Conservation (phyloP, 2,113 vertebrate genomes). For the Cyprinus carpio region DNA sequence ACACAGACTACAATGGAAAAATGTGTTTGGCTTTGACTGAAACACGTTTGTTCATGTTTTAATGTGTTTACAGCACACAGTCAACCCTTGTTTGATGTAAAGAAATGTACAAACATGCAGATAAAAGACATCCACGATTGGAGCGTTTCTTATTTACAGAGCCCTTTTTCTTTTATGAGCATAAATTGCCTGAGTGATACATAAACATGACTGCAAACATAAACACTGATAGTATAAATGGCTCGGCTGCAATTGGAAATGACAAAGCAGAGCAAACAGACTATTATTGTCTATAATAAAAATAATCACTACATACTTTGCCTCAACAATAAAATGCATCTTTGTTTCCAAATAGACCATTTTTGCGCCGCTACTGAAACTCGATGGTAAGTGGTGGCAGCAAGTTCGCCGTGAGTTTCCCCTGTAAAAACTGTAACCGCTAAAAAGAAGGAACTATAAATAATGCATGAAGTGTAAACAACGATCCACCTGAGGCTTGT, state of each 20-base stretch:
- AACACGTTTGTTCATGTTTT: constrained; percentile 38
- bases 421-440: not conserved
- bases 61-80: constrained; percentile 31
- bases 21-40: not conserved
- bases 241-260: constrained; percentile 13
- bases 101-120: not conserved
- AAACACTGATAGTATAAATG: constrained; percentile 38
- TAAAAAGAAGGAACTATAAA: constrained; percentile 22
- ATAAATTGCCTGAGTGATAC: constrained; percentile 1
- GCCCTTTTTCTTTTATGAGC: constrained; percentile 24
- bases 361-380: not conserved
- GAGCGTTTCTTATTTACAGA: constrained; percentile 24
- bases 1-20: not conserved
- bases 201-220: not conserved
- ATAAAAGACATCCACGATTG: not conserved
- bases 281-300: constrained; percentile 28
- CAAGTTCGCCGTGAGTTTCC: not conserved
- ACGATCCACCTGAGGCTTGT: constrained; percentile 20
- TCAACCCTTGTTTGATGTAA: constrained; percentile 13
- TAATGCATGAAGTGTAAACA: constrained; percentile 40
- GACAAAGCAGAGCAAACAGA: constrained; percentile 12
- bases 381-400: not conserved
- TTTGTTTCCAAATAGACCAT: constrained; percentile 14
- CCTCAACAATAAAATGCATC: constrained; percentile 22
- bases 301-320: constrained; percentile 15